Evolutionary conservation across 2,888 invertebrate species (phyloP).

Genomic region (Acronicta leporina): DNA sequence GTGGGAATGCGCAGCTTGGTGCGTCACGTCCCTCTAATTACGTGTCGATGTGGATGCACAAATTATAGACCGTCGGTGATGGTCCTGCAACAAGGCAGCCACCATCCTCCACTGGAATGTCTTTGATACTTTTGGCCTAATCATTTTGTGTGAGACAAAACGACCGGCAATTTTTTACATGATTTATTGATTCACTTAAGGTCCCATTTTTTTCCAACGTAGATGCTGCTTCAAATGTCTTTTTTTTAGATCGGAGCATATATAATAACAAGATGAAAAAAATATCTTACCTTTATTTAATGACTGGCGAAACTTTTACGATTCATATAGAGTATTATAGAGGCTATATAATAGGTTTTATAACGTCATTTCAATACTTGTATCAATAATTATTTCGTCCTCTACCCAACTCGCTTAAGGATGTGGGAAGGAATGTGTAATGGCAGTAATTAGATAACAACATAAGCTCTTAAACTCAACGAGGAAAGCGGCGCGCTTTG

Average conservation of each 20-base stretch:
- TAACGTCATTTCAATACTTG: conserved; percentile 34
- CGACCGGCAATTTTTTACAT: conserved; percentile 54
- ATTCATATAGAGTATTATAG: conserved; percentile 34
- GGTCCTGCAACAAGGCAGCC: conserved; percentile 64
- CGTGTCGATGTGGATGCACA: conserved; percentile 81
- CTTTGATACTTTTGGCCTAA: conserved; percentile 72
- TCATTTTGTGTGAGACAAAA: conserved; percentile 61
- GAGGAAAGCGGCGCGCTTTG: conserved; percentile 50
- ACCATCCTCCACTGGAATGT: conserved; percentile 65
- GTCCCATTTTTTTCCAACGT: conserved; percentile 41
- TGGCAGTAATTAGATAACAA: conserved; percentile 45
- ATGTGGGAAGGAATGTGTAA: conserved; percentile 34
- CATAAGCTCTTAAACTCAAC: conserved; percentile 45
- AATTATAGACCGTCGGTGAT: conserved; percentile 81
- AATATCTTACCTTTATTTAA: conserved; percentile 55
- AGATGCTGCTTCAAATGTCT: conserved; percentile 45
- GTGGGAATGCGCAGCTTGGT: conserved; percentile 82
- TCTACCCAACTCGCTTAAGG: conserved; percentile 6
- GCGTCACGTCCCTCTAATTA: conserved; percentile 85
- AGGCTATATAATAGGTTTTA: conserved; percentile 25
- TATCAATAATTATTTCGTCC: conserved; percentile 11
- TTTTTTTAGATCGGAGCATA: conserved; percentile 43
- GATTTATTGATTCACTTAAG: conserved; percentile 60
- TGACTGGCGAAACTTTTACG: conserved; percentile 53
- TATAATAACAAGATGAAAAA: conserved; percentile 37